Base-by-base conservation (phyloP, 30 jellyfish, hydroid and myxozoan species). In the Hydractinia echinata region DNA sequence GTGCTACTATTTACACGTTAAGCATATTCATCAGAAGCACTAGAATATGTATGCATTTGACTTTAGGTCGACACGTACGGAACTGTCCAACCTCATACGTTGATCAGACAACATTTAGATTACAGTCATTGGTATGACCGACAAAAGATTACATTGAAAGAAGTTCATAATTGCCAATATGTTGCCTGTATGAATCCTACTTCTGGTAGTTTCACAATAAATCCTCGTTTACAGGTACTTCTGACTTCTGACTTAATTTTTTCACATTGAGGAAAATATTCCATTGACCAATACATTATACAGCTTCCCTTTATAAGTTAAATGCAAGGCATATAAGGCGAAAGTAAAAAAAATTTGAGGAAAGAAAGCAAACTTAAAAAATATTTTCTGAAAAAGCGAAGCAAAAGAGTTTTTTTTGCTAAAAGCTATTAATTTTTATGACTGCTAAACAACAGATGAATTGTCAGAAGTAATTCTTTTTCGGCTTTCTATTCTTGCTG, bases 151-250 rank as follows among this genome's bases (percentile, higher is more conserved):
- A 67, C 96, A 7, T 70, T 93, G 79, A 93, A 87, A 81, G 99
- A 93, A 77, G 91, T 93, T 53, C 99, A 93, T 74, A 93, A 93
- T 76, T 93, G 99, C 66, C 99, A 93, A 76, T 93, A 93, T 61
- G 99, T 93, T 10, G 86, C 99, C 7, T 93, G 99, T 83, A 93
- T 93, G 99, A 93, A 93, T 67, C 99, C 99, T 10, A 93, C 99
- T 4, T 96, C 99, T 83, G 99, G 99, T 18, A 87, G 96, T 83
- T 93, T 93, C 77, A 93, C 99, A 16, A 93, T 93, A 67, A 93
- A 93, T 78, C 90, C 99, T 8, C 88, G 99, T 8, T 76, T 93
- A 72, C 99, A 93, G 94, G 99, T 93, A 18, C 30, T 48, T 4
- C 62, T 6, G 69, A 13, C 15, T 0, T n/a, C n/a, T n/a, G n/a